Evolutionary conservation across 2,113 vertebrate genomes (phyloP), one percentile per base, ranked within the genome.

Genomic region (Hirundichthys speculiger): DNA sequence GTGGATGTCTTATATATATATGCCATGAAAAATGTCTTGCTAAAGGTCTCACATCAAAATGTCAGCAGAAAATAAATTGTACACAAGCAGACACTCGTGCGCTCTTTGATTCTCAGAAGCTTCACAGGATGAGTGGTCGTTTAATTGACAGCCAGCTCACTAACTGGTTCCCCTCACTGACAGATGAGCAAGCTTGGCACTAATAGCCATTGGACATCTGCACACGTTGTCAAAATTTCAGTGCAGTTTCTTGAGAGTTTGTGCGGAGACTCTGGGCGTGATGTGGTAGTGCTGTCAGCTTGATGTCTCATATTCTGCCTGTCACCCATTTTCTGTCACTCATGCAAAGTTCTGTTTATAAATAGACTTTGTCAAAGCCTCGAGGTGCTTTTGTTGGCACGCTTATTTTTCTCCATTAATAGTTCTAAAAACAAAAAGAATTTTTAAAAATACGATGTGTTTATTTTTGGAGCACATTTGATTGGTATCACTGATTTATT

Each of bases 191-290:
- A 8, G 64, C 74, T 77, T 45, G 69, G 67, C 80, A 67, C 78
- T 84, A 84, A 87, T 80, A 82, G 79, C 77, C 79, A 81, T 54
- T 46, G 77, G 84, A 86, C 86, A 89, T 85, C 84, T 85, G 80
- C 47, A 39, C 41, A 0, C 76, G 69, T 71, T 75, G 79, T 83
- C 89, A 84, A 62, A 51, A 14, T 58, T 38, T 58, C 40, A 63
- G 52, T 43, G 24, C 18, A 9, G 24, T 86, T 83, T 70, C 65
- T 84, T 87, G 78, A 73, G 83, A 77, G 62, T 18, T 2, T 71
- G 69, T 45, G 60, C 19, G 0, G 41, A 57, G 58, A 71, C 67
- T 42, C 62, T 18, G 38, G 41, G 55, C 72, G 64, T 69, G 68
- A 83, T 86, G 77, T 56, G 58, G 82, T 42, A 77, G 64, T 11